Percentiles rank a stretch among this genome's conserved stretches.
Conservation (phyloP, 2,888 invertebrate genomes). For the Halocaridina rubra region DNA sequence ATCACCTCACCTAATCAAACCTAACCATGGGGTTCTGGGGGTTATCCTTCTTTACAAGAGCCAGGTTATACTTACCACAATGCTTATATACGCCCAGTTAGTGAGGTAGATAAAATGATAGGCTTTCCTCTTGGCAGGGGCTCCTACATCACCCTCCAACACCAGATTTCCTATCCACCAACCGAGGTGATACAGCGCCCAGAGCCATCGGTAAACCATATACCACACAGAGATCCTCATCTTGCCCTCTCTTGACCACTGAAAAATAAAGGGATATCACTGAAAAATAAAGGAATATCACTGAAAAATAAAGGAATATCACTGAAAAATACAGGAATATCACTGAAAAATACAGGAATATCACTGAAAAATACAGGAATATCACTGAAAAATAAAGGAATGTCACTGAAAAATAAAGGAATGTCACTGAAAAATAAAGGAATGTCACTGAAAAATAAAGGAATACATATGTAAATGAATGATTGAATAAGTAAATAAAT, state of each 20-base stretch:
- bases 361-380: not conserved
- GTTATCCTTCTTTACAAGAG: not conserved
- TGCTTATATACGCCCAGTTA: conserved; percentile 45
- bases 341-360: not conserved
- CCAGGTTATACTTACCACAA: not conserved
- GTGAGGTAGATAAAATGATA: conserved; percentile 53
- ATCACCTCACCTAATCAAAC: too few relatives aligned
- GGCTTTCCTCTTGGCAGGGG: conserved; percentile 7
- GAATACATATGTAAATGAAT: too few relatives aligned
- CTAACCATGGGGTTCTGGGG: too few relatives aligned
- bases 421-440: too few relatives aligned
- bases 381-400: too few relatives aligned
- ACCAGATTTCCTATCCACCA: conserved; percentile 39
- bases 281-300: not conserved
- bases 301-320: not conserved
- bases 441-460: not conserved
- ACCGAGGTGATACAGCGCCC: conserved; percentile 43
- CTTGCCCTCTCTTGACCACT: conserved; percentile 25
- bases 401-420: too few relatives aligned
- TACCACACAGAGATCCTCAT: conserved; percentile 25
- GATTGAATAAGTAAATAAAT: too few relatives aligned
- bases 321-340: too few relatives aligned
- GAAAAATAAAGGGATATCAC: not conserved
- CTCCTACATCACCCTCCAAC: conserved; percentile 13
- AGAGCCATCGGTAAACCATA: conserved; percentile 38